A percentile compares a stretch with the other conserved stretches of the same genome.
Evolutionary conservation across 2,113 vertebrate genomes (phyloP).

Genomic region (Apus apus): DNA sequence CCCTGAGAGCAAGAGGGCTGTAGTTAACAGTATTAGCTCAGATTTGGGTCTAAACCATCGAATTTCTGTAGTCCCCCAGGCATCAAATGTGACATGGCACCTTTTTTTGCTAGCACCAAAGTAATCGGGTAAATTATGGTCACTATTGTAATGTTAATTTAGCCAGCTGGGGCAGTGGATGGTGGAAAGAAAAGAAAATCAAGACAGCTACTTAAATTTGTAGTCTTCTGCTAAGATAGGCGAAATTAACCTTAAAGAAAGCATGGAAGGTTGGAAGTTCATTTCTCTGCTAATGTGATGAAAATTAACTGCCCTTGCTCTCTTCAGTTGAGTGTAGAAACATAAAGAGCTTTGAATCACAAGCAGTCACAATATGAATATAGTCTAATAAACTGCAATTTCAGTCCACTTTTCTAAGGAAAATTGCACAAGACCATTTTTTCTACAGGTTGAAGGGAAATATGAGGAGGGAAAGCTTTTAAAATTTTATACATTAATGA

Average conservation of each 20-base stretch:
- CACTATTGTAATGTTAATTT: background rate
- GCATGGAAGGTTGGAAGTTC: background rate
- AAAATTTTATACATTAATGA: background rate
- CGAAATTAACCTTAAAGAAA: background rate
- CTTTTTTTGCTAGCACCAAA: background rate
- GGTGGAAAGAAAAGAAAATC: background rate
- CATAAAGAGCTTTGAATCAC: background rate
- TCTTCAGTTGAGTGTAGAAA: background rate
- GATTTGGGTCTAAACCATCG: background rate
- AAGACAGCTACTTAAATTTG: background rate
- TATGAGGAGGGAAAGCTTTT: accelerated
- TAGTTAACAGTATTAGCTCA: background rate
- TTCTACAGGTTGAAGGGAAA: background rate
- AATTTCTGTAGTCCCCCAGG: background rate
- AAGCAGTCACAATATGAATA: background rate
- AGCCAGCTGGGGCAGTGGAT: background rate
- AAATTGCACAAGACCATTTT: background rate
- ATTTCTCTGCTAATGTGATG: background rate
- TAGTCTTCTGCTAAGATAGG: background rate
- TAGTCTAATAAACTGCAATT: background rate
- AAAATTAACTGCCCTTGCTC: background rate
- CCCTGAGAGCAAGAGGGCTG: background rate
- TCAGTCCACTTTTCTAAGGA: background rate
- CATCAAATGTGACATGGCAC: background rate
- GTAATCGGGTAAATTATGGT: background rate